These are phyloP conservation scores for Rhincodon typus DNA, from an alignment of 2,797 vertebrate species.

Conservation along the genomic window DNA sequence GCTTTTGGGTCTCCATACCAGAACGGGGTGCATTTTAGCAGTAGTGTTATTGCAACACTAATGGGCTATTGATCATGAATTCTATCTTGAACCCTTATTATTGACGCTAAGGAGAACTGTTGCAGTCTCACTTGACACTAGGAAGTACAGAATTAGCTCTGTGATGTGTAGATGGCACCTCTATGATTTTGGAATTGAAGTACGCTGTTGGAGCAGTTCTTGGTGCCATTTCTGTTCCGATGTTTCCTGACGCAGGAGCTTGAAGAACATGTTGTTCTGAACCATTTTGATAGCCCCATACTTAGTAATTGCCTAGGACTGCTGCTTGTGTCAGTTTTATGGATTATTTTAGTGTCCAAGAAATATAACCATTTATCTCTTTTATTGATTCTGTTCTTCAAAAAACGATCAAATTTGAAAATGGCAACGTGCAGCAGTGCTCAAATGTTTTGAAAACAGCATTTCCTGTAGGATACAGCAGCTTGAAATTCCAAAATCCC, in stretches of 20 bases:
- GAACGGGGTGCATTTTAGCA: background rate
- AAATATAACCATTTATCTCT: no score
- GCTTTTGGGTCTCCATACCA: background rate
- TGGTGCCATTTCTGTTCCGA: background rate
- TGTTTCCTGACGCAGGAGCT: background rate
- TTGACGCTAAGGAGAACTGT: background rate
- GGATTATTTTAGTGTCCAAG: background rate
- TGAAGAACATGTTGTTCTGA: background rate
- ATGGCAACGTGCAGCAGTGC: no score
- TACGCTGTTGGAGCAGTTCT: background rate
- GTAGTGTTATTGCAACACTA: background rate
- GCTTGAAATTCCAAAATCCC: background rate
- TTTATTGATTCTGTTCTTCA: background rate
- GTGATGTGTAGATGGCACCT: no score
- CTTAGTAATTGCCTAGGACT: background rate
- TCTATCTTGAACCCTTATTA: background rate
- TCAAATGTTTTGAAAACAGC: background rate
- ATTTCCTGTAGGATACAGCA: background rate
- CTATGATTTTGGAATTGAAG: background rate
- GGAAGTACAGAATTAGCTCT: background rate
- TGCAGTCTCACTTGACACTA: background rate
- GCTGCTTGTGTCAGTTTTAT: background rate
- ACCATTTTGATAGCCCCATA: background rate
- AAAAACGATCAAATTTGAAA: background rate
- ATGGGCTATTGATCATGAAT: background rate